Conservation (phyloP, 2,888 invertebrate genomes). For the Aphidius colemani region DNA sequence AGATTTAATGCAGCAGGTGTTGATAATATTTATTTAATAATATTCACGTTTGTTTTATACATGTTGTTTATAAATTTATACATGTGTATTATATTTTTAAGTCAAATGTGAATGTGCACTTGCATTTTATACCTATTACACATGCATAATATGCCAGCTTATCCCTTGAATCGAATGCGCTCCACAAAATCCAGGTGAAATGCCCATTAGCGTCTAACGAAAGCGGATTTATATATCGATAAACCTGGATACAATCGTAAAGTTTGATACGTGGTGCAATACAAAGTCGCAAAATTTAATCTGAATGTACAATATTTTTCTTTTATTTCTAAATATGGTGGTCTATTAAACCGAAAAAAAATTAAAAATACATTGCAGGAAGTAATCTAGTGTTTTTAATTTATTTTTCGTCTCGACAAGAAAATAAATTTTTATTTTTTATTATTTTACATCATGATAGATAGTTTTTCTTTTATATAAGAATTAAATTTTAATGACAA, state of each 20-base stretch:
- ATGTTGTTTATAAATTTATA: too few species aligned
- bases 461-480: too few species aligned
- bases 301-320: not conserved
- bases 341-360: slow-evolving; percentile 7
- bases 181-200: slow-evolving; percentile 27
- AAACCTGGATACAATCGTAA: slow-evolving; percentile 30
- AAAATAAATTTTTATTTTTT: too few species aligned
- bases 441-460: too few species aligned
- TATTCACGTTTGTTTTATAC: too few species aligned
- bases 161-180: slow-evolving; percentile 23
- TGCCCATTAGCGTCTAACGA: slow-evolving; percentile 29
- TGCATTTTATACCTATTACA: not conserved
- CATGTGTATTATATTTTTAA: not conserved
- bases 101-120: slow-evolving; percentile 25
- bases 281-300: slow-evolving; percentile 1
- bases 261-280: slow-evolving; percentile 26
- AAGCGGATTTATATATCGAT: slow-evolving; percentile 30
- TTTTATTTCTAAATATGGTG: not conserved
- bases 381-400: too few species aligned
- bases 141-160: slow-evolving; percentile 13
- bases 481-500: too few species aligned
- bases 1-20: slow-evolving; percentile 27
- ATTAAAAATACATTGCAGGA: too few species aligned
- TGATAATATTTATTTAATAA: too few species aligned
- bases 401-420: too few species aligned